phyloP scores from a whole-genome alignment of 2,797 vertebrate species.

The Anomalospiza imberbis region DNA sequence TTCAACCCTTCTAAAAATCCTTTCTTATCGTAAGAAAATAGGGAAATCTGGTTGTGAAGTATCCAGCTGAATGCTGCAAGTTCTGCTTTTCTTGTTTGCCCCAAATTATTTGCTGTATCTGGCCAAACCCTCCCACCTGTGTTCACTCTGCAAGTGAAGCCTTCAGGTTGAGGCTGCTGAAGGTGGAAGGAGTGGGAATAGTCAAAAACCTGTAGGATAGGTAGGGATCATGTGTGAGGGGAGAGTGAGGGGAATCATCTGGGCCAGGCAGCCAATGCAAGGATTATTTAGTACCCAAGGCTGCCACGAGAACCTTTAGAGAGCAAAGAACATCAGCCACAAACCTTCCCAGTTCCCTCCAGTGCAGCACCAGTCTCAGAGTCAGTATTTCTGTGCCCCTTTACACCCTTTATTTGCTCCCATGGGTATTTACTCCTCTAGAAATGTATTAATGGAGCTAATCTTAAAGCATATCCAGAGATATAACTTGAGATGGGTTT shows the following conservation, averaged over 20 bases:
- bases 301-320: not conserved
- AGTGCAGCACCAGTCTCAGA: accelerated
- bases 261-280: accelerated
- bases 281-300: not conserved
- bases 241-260: not conserved
- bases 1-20: not conserved
- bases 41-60: not conserved
- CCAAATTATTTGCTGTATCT: not conserved
- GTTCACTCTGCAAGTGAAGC: not conserved
- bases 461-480: slow-evolving; percentile 1
- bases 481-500: not conserved
- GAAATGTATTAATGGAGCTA: slow-evolving; percentile 1
- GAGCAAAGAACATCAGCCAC: not conserved
- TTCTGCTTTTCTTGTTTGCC: not conserved
- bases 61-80: not conserved
- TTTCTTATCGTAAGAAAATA: not conserved
- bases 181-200: not conserved
- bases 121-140: not conserved
- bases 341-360: not conserved
- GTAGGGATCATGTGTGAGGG: accelerated
- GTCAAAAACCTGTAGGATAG: not conserved
- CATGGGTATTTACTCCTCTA: not conserved
- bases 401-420: not conserved
- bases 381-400: not conserved
- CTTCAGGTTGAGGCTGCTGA: not conserved